Evolutionary conservation across 2,888 invertebrate genomes (phyloP).

Genomic region (Pasiphila rectangulata): DNA sequence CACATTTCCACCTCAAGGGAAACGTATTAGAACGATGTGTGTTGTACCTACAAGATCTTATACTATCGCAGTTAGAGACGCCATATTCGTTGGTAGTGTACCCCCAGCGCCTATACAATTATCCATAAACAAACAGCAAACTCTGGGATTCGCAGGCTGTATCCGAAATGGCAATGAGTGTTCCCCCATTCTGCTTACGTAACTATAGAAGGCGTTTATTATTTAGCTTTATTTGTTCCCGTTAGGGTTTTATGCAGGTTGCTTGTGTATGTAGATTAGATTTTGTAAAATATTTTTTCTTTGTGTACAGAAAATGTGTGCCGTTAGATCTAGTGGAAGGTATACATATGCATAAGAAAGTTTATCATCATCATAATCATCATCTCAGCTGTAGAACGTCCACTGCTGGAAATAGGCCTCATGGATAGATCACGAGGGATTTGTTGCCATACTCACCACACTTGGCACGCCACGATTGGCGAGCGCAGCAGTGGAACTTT

Average conservation of each 20-base stretch:
- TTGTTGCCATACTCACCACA: too few relatives aligned
- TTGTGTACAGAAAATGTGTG: too few relatives aligned
- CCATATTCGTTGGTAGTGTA: conserved; percentile 9
- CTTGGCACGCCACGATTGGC: too few relatives aligned
- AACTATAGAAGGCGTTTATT: conserved; percentile 10
- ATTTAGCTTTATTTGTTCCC: conserved; percentile 5
- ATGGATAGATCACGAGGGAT: too few relatives aligned
- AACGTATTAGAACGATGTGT: neutral
- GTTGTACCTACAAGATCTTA: too few relatives aligned
- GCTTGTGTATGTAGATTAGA: neutral
- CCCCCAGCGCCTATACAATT: conserved; percentile 19
- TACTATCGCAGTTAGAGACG: conserved; percentile 1
- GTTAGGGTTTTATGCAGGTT: neutral
- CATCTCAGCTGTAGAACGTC: too few relatives aligned
- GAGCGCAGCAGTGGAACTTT: too few relatives aligned
- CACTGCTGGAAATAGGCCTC: too few relatives aligned
- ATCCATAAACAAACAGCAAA: conserved; percentile 19
- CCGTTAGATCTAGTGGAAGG: too few relatives aligned
- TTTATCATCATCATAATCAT: too few relatives aligned
- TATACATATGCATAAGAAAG: too few relatives aligned
- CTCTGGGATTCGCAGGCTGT: conserved; percentile 17
- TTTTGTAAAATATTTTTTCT: neutral
- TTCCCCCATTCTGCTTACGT: conserved; percentile 9
- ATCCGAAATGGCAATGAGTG: conserved; percentile 7
- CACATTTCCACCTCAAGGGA: neutral